A percentile compares a stretch with the other conserved stretches of the same genome.
Evolutionary conservation across 2,113 vertebrate species (phyloP).

Genomic region (Hystrix cristata): DNA sequence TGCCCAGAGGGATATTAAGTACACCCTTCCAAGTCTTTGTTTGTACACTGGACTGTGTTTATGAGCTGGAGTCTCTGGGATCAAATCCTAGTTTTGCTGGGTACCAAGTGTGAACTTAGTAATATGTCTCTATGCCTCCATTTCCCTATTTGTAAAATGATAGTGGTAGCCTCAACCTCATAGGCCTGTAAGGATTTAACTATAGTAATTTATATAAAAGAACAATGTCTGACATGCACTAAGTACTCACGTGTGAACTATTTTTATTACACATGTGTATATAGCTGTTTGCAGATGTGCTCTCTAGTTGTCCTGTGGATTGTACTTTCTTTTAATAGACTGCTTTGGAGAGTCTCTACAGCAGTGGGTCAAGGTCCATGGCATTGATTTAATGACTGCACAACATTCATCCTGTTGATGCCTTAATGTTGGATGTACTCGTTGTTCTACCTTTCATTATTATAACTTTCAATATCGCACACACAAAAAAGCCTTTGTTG

Average conservation of each 20-base stretch:
- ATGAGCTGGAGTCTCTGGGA: neutral
- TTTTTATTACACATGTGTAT: neutral
- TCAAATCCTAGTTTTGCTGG: neutral
- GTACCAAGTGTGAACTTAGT: neutral
- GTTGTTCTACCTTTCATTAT: slow-evolving; percentile 7
- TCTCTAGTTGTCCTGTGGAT: neutral
- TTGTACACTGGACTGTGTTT: neutral
- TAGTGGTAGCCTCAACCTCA: neutral
- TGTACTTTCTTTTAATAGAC: neutral
- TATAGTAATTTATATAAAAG: neutral
- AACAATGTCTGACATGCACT: neutral
- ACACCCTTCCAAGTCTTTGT: neutral
- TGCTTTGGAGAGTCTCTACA: neutral
- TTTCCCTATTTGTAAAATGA: neutral
- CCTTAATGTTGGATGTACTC: neutral
- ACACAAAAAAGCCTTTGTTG: neutral
- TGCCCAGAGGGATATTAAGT: neutral
- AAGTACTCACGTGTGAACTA: neutral
- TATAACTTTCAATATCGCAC: neutral
- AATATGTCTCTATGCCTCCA: neutral
- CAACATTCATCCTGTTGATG: neutral
- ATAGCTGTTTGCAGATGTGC: neutral
- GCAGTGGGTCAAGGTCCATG: neutral
- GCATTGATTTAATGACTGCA: neutral
- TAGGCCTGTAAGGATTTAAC: neutral